Conservation (phyloP, 2,797 vertebrate genomes). For the Coracias cyanogaster region DNA sequence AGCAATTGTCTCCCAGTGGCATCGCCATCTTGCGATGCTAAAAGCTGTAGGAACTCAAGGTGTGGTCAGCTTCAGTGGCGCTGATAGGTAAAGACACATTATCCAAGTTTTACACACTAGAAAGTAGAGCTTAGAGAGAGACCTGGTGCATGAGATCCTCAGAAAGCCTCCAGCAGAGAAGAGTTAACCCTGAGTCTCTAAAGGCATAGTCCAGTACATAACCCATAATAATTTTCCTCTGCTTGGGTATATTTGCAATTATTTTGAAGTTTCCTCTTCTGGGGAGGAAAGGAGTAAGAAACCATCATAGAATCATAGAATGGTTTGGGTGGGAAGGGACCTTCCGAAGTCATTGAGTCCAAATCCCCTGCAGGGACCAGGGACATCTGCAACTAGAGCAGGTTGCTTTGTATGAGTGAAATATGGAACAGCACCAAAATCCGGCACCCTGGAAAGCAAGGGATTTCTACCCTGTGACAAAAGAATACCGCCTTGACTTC, state of each 20-base stretch:
- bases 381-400: too few relatives aligned
- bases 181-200: not conserved
- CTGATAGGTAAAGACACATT: not conserved
- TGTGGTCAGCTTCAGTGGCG: not conserved
- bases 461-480: constrained; percentile 94
- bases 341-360: too few relatives aligned
- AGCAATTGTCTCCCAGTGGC: not conserved
- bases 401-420: constrained; percentile 91
- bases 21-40: not conserved
- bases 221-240: rapidly evolving
- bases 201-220: not conserved
- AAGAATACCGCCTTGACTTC: constrained; percentile 97
- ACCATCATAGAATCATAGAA: not conserved
- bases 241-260: not conserved
- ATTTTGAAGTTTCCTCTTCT: not conserved
- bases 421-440: constrained; percentile 94
- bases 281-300: not conserved
- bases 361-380: too few relatives aligned
- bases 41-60: not conserved
- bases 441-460: constrained; percentile 90
- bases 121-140: not conserved
- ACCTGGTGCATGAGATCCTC: not conserved
- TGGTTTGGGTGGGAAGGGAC: too few relatives aligned
- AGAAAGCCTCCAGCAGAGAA: not conserved
- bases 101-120: not conserved